These are phyloP conservation scores for Linnaemya vulpina DNA, from an alignment of 2,888 invertebrate genomes.

Conservation along the genomic window DNA sequence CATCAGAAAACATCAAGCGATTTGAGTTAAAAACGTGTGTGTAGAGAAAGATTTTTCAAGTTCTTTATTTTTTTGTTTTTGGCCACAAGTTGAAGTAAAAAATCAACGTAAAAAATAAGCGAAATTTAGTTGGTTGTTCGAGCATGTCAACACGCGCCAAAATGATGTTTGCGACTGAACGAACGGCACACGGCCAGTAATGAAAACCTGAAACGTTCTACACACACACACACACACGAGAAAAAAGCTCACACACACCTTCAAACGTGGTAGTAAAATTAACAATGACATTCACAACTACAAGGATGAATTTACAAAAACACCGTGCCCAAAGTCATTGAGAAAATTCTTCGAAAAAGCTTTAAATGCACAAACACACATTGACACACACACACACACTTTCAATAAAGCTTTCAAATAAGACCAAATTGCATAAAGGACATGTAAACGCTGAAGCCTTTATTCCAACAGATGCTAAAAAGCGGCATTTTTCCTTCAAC, in stretches of 20 bases:
- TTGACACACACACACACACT: background rate
- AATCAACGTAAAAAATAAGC: slow-evolving; percentile 76
- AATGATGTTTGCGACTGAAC: slow-evolving; percentile 82
- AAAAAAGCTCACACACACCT: slow-evolving; percentile 43
- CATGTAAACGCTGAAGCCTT: background rate
- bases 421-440: slow-evolving; percentile 72
- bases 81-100: slow-evolving; percentile 19
- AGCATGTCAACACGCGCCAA: slow-evolving; percentile 83
- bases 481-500: slow-evolving; percentile 48
- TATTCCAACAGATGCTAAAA: slow-evolving; percentile 75
- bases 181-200: slow-evolving; percentile 36
- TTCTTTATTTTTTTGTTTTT: slow-evolving; percentile 22
- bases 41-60: slow-evolving; percentile 41
- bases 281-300: slow-evolving; percentile 69
- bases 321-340: slow-evolving; percentile 39
- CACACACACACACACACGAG: slow-evolving; percentile 6
- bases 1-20: background rate
- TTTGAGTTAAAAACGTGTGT: slow-evolving; percentile 26
- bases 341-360: slow-evolving; percentile 61
- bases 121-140: slow-evolving; percentile 74
- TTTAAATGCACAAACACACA: slow-evolving; percentile 7
- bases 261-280: slow-evolving; percentile 56
- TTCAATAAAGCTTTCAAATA: background rate
- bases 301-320: slow-evolving; percentile 51
- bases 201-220: slow-evolving; percentile 33